Base-by-base conservation (phyloP, 2,113 vertebrate genomes). In the Rhinolophus ferrumequinum region DNA sequence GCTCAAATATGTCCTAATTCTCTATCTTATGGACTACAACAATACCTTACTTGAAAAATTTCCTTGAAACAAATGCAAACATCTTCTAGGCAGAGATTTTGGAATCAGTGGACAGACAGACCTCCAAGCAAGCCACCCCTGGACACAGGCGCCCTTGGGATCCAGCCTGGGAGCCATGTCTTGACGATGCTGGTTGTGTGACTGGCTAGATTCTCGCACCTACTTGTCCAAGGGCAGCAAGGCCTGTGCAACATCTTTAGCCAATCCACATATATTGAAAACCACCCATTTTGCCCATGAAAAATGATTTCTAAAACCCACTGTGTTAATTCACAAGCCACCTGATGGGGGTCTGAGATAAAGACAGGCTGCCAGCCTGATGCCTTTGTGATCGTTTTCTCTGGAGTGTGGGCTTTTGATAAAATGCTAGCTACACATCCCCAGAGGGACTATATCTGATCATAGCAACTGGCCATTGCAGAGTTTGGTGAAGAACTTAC, bases 241-340 rank as follows among this genome's bases (percentile, higher is more conserved):
- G 3, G 38, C 30, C 22, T 70, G 72, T 38, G 56, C 26, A 11
- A 80, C 38, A 64, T 28, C 88, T 72, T 80, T 8, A 64, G 44
- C 9, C 30, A 86, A 67, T 70, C 30, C 24, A 50, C 9, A 9
- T 8, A 58, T 35, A 66, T 50, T 67, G 21, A 73, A 84, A 85
- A 75, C 0, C 5, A 70, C 35, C 38, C n/a, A 30, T 80, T 73
- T 8, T 47, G 8, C 50, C 28, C 16, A 28, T 21, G 66, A 94
- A 62, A 81, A 75, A 41, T 70, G 41, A n/a, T 76, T 94, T 75
- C 73, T 50, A 3, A 79, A 79, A 50, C 18, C 62, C 26, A 19
- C n/a, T 50, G 83, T 73, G 79, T 73, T 73, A 85, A 80, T 83
- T 92, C 60, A 64, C 44, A 89, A 69, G 75, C 26, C 19, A 69